Evolutionary conservation across 1,140 invertebrate species (phyloP), one percentile per base, ranked within the genome.

Genomic region (Ladona fulva): DNA sequence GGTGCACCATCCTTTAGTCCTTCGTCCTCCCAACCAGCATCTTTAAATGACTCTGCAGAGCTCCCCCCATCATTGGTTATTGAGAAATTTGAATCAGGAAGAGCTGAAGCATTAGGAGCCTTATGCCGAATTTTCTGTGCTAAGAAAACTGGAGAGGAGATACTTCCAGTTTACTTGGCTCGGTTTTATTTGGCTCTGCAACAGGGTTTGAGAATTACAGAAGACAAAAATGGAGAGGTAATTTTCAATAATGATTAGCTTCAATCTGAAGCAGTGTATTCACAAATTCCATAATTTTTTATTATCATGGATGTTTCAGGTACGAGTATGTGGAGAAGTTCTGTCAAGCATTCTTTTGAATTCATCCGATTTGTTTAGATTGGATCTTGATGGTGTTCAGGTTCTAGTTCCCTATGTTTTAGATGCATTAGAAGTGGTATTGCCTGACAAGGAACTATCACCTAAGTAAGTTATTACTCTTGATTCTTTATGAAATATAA

Each of bases 61-160:
- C 74, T 82, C 14, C 74, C 74, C 22, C 24, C 29, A 5, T 25
- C 24, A 25, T 24, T 75, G 19, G 24, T 24, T 3, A 91, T 91
- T 78, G 91, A 92, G 81, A 90, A 90, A 81, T 93, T 91, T 82
- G 91, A 93, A 82, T 89, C 91, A 80, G 98, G 98, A 1, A 88
- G 95, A 81, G 97, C 98, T 0, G 97, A 99, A 86, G 97, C 98
- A 3, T 89, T 99, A 80, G 97, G 96, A 0, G 92, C 97, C 8
- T 85, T 99, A 7, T 98, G 96, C 86, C 89, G 97, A 82, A 96
- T 99, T 81, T 94, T 99, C 83, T 98, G 96, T 85, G 92, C 97
- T 0, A 98, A 98, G 84, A 97, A 97, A 86, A 97, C 96, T 19
- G 94, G 94, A 42, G 98, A 99, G 87, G 92, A 96, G 82, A 96